Conservation (phyloP, 2,888 invertebrate species). For the Nasonia oneida region DNA sequence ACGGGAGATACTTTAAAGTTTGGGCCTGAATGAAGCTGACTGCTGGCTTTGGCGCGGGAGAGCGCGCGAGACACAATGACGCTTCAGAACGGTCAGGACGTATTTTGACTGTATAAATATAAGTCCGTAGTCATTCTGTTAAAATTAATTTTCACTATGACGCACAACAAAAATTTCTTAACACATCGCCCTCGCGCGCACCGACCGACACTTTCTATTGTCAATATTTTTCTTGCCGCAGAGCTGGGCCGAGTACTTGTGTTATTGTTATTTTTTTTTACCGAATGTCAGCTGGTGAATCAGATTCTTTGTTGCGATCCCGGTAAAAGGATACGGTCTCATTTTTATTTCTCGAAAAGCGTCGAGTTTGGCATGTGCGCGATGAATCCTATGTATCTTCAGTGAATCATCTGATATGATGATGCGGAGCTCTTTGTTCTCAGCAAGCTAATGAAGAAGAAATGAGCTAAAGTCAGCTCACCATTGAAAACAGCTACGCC, state of each 20-base stretch:
- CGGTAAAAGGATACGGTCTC: background rate
- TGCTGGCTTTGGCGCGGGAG: conserved; percentile 36
- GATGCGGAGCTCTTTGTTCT: background rate
- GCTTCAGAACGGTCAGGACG: conserved; percentile 30
- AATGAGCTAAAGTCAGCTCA: background rate
- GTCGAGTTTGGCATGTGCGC: background rate
- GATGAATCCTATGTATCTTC: background rate
- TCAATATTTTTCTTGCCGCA: conserved; percentile 33
- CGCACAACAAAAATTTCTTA: conserved; percentile 39
- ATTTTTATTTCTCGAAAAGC: background rate
- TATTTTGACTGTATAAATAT: conserved; percentile 60
- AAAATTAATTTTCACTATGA: conserved; percentile 61
- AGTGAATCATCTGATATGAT: background rate
- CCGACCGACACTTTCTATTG: conserved; percentile 16
- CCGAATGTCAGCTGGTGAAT: background rate
- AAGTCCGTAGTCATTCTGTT: conserved; percentile 60
- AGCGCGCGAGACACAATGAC: conserved; percentile 54
- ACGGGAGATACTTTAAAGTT: conserved; percentile 39
- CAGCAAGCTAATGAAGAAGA: background rate
- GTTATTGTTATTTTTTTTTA: background rate
- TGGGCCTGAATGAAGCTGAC: conserved; percentile 48
- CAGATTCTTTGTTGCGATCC: background rate
- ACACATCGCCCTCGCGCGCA: conserved; percentile 1
- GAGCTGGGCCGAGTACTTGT: background rate
- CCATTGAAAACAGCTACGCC: background rate